Evolutionary conservation across 2,113 vertebrate species (phyloP).

Genomic region (Corythornis madagascariensis): DNA sequence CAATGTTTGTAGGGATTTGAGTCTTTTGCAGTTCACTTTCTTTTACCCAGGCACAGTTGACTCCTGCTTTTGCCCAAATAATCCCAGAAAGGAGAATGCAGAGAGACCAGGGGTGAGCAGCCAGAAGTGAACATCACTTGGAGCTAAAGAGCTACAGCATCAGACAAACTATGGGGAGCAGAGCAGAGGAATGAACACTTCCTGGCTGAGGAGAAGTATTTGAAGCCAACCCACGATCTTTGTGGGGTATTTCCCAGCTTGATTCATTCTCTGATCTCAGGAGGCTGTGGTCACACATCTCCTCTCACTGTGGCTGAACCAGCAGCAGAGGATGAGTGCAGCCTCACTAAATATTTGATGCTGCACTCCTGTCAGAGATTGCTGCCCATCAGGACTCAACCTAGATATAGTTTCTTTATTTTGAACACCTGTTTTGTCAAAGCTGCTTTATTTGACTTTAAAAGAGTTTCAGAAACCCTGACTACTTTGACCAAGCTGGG

Average conservation of each 20-base stretch:
- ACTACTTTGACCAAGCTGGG: background rate
- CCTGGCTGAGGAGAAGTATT: background rate
- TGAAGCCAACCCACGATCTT: background rate
- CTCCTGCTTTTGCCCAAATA: background rate
- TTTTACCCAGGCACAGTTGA: background rate
- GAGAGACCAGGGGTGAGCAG: background rate
- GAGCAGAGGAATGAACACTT: background rate
- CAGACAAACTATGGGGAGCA: background rate
- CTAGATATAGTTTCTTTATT: background rate
- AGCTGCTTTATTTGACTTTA: background rate
- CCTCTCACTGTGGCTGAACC: background rate
- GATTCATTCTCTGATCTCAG: background rate
- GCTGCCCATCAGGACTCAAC: background rate
- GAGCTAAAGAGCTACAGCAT: background rate
- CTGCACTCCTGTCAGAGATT: background rate
- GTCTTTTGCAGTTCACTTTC: background rate
- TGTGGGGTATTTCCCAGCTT: constrained; percentile 14
- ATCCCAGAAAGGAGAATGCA: background rate
- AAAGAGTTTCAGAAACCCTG: background rate
- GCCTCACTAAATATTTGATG: background rate
- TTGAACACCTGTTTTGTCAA: background rate
- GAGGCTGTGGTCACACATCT: constrained; percentile 10
- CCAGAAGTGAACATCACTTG: background rate
- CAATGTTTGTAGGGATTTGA: background rate
- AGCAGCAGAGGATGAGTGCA: background rate